Base-by-base conservation (phyloP, 2,888 invertebrate species). In the Eristalinus aeneus region DNA sequence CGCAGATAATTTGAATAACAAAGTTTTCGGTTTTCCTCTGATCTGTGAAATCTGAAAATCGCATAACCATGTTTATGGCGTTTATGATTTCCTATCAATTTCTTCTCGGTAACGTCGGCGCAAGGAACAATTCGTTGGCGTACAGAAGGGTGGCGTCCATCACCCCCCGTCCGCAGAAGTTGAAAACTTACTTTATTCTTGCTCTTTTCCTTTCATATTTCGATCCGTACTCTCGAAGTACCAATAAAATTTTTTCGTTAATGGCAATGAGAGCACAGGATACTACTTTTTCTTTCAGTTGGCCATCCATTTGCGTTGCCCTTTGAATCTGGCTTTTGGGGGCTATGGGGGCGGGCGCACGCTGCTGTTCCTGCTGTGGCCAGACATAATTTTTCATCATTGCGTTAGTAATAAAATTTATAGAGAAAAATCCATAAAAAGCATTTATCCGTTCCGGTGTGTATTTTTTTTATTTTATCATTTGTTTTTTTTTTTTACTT, bases 331-430 rank as follows among this genome's bases (percentile, higher is more conserved):
- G 27, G 27, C 27, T 34, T 69, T 64, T 22, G 65, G 20, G 11
- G 31, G 53, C 61, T 60, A n/a, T n/a, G n/a, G n/a, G n/a, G n/a
- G 53, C 6, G 32, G 63, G 27, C 10, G 23, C 1, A 22, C 22
- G 23, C n/a, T 12, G 3, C 31, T 63, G 20, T 22, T 39, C 56
- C 58, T 72, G 79, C 79, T 79, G 65, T 67, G 67, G 68, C 71
- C 84, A 85, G 84, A 80, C 72, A 76, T 85, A 75, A 80, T 80
- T 80, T 85, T 85, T 80, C 80, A 80, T 85, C 80, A 85, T 84
- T 80, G 80, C 72, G 71, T 80, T 80, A 63, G 75, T 76, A 80
- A 84, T 80, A 80, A 84, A 84, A 75, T 85, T 75, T 85, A 85
- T 85, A 80, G 75, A 73, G 75, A 72, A 72, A 80, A 72, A 85